Percentiles rank a stretch among this genome's conserved stretches.
phyloP scores from a whole-genome alignment of 2,888 invertebrate species.

The Platynereis dumerilii region DNA sequence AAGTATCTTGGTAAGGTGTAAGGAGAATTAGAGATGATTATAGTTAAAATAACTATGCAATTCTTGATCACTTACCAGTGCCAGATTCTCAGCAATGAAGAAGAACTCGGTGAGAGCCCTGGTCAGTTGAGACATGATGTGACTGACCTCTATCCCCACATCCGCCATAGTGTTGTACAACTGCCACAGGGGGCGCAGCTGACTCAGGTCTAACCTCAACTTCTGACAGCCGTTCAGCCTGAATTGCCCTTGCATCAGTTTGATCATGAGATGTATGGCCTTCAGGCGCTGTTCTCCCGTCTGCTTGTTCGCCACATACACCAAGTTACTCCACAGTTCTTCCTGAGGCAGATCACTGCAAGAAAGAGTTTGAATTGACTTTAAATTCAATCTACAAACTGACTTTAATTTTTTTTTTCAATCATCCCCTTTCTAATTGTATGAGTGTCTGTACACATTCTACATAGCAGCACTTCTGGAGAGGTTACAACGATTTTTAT shows the following conservation, averaged over 20 bases:
- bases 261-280: conserved; percentile 53
- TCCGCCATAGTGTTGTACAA: conserved; percentile 50
- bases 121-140: conserved; percentile 47
- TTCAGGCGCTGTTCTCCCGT: conserved; percentile 56
- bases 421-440: no score
- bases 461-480: no score
- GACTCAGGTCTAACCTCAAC: conserved; percentile 45
- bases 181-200: conserved; percentile 55
- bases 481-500: no score
- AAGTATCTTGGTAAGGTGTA: no score
- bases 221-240: neutral
- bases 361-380: neutral
- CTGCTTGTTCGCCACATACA: conserved; percentile 58
- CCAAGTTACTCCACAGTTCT: conserved; percentile 55
- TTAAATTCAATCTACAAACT: no score
- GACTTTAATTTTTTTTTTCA: no score
- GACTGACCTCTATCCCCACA: conserved; percentile 20
- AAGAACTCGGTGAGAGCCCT: conserved; percentile 59
- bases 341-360: conserved; percentile 49
- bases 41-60: no score
- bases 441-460: no score
- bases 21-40: neutral
- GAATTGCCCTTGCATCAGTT: conserved; percentile 31
- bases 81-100: conserved; percentile 56
- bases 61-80: conserved; percentile 37